Evolutionary conservation across 2,797 vertebrate species (phyloP).

Genomic region (Gambelia wislizenii): DNA sequence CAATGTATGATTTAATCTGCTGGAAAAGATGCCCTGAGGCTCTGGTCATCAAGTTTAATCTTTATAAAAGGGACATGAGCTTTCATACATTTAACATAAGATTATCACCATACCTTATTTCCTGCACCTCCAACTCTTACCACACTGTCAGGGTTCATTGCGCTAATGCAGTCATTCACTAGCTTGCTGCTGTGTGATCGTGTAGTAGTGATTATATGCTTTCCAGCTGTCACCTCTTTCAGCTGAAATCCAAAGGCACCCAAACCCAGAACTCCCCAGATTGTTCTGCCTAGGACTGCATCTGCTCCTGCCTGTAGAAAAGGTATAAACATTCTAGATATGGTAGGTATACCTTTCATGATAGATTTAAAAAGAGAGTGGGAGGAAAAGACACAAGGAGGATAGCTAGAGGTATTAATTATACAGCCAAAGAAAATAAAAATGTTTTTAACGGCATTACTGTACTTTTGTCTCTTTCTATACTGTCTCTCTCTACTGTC

Average conservation of each 20-base stretch:
- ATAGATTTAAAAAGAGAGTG: slow-evolving; percentile 18
- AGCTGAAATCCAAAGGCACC: slow-evolving; percentile 95
- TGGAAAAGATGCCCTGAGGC: not conserved
- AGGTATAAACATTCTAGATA: not conserved
- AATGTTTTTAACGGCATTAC: too few relatives aligned
- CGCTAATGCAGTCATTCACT: slow-evolving; percentile 89
- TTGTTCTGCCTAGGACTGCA: slow-evolving; percentile 88
- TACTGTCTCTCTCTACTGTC: not conserved
- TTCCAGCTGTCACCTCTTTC: slow-evolving; percentile 86
- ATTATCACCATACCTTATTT: slow-evolving; percentile 87
- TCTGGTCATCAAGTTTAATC: not conserved
- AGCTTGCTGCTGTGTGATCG: slow-evolving; percentile 94
- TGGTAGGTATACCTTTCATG: not conserved
- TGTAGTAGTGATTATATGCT: slow-evolving; percentile 90
- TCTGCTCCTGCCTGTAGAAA: slow-evolving; percentile 83
- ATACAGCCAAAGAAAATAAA: not conserved
- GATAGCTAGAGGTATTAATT: not conserved
- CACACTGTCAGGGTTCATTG: slow-evolving; percentile 91
- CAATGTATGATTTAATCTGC: not conserved
- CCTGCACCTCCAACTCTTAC: slow-evolving; percentile 94
- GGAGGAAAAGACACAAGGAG: too few relatives aligned
- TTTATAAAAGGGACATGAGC: not conserved
- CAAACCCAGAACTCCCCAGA: slow-evolving; percentile 93
- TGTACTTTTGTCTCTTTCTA: not conserved
- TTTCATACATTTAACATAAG: not conserved